Conservation (phyloP, 2,888 invertebrate species). For the Trichogramma evanescens region DNA sequence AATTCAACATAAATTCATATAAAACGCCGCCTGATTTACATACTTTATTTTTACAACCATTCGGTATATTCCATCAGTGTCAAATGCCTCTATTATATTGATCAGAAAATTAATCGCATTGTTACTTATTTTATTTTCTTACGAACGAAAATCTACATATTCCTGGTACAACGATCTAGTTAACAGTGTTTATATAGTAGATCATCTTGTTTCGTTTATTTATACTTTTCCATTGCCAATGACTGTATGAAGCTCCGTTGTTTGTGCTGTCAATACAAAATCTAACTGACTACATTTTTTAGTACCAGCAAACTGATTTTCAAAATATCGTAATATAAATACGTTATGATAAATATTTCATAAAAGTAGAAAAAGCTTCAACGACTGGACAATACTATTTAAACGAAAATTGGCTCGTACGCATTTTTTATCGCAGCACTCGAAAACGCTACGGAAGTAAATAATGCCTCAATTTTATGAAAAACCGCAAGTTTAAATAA, state of each 20-base stretch:
- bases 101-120: too few relatives aligned
- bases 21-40: neutral
- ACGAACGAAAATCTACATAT: too few relatives aligned
- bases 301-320: neutral
- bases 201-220: neutral
- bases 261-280: too few relatives aligned
- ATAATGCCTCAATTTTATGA: constrained; percentile 24
- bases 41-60: neutral
- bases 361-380: neutral
- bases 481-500: neutral
- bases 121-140: too few relatives aligned
- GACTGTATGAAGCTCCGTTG: too few relatives aligned
- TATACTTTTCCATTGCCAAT: neutral
- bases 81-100: too few relatives aligned
- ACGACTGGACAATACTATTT: neutral
- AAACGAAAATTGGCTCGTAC: constrained; percentile 19
- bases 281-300: neutral
- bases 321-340: neutral
- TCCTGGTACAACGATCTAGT: too few relatives aligned
- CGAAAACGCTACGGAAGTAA: constrained; percentile 22
- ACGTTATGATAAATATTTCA: neutral
- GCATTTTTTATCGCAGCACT: constrained; percentile 23
- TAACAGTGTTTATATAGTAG: neutral
- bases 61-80: too few relatives aligned
- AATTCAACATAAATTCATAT: neutral